A percentile compares a stretch with the other conserved stretches of the same genome.
These are phyloP conservation scores for Parnassius apollo DNA, from an alignment of 2,888 invertebrate genomes.

Conservation along the genomic window DNA sequence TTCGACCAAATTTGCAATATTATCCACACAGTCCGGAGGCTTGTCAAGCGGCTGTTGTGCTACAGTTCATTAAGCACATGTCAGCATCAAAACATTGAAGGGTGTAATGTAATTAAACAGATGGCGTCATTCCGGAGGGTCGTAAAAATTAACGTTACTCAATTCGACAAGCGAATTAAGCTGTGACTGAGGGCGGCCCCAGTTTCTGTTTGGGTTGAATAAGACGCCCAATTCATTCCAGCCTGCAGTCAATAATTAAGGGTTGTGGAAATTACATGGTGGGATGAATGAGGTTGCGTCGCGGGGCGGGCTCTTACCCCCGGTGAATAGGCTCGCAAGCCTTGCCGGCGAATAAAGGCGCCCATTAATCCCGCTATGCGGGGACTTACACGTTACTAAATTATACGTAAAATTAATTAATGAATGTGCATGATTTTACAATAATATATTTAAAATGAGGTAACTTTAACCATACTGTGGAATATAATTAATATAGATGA, in stretches of 20 bases:
- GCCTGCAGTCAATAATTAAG: constrained; percentile 2
- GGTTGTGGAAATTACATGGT: background rate
- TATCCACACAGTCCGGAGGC: no score
- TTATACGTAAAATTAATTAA: background rate
- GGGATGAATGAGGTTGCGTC: background rate
- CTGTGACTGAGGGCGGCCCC: background rate
- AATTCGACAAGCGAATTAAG: background rate
- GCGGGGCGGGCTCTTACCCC: background rate
- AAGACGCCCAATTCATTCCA: background rate
- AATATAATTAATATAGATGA: no score
- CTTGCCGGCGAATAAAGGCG: background rate
- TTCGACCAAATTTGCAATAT: no score
- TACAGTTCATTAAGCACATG: background rate
- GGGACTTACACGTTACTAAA: background rate
- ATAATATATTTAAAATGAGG: no score
- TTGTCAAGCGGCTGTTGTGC: background rate
- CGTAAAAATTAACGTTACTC: constrained; percentile 1
- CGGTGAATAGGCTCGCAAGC: background rate
- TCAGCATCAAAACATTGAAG: background rate
- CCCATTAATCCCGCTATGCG: constrained; percentile 6
- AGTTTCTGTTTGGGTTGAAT: background rate
- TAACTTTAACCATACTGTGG: no score
- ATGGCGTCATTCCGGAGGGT: background rate
- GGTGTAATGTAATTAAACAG: background rate
- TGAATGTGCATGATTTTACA: background rate